Evolutionary conservation across 37 sponge, comb jelly and placozoan genomes (phyloP), one percentile per base, ranked within the genome.

Genomic region (Petrosia ficiformis): DNA sequence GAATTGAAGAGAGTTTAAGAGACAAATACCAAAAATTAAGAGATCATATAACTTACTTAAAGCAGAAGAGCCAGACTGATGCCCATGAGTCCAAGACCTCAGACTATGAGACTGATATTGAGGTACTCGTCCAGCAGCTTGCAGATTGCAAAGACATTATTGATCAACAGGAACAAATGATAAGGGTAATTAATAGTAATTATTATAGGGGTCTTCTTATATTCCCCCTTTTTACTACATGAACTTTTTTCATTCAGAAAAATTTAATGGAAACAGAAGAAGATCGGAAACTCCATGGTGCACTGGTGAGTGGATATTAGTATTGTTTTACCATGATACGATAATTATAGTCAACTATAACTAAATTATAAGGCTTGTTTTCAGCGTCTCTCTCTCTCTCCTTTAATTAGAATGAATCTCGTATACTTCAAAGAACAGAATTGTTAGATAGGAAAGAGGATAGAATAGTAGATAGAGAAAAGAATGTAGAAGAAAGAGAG

Each of bases 101-200:
- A 37, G 73, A 73, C 33, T 42, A 38, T 59, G 76, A 75, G 3
- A 59, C 59, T 37, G 76, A 75, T 28, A 75, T 75, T 31, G 37
- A 75, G 43, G 33, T 60, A 37, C 69, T 78, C 3, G 68, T 68
- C 29, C 28, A 68, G 54, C 43, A 78, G 36, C 39, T 78, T 30
- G 52, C 79, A 11, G 79, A 78, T 52, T 78, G 68, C 40, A 26
- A 70, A 35, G 57, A 78, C 36, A 78, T 78, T 58, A 78, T 78
- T 19, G 69, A 59, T 30, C 79, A 68, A 37, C 79, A 78, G 57
- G 79, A 78, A 34, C 42, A 35, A 16, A 25, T 78, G 79, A 57
- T 78, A 4, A n/a, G 35, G 38, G 70, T 68, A 32, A 22, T 19
- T 5, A 5, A 48, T 14, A 48, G 8, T 14, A 48, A 48, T 48